Evolutionary conservation across 1,140 invertebrate genomes (phyloP), one percentile per base, ranked within the genome.

Genomic region (Tachypleus tridentatus): DNA sequence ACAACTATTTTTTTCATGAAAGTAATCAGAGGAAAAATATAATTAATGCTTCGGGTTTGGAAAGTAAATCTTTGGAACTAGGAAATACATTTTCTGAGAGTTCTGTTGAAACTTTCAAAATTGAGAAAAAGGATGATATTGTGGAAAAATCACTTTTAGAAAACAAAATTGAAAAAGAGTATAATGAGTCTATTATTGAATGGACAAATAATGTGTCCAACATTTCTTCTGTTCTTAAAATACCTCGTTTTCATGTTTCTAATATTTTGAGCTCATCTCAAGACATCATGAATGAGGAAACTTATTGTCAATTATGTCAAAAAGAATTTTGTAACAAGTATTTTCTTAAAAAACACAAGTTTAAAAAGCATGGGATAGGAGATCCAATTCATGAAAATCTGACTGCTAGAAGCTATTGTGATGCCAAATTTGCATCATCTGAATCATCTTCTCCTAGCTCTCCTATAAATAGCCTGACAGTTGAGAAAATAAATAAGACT

Each of bases 261-360:
- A 29, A 29, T 29, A 29, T 29, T 29, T 29, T 29, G 29, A 29
- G 29, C 29, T 29, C 65, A 54, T 48, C 57, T 8, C 51, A 59
- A 59, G 64, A 58, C n/a, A n/a, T 72, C n/a, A 57, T 71, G 29
- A 72, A 70, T 56, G 56, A 70, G 48, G 77, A 77, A 69, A 76
- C 78, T n/a, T 79, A 75, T 67, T 80, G 79, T 69, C 89, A 93
- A 72, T 81, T 93, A 56, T 99, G 97, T 80, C 97, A 98, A 79
- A 99, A 99, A 78, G 95, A 98, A 77, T 95, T 97, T 74, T 98
- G 96, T 80, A 99, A 99, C 80, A 98, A 99, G 77, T 99, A 99
- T 78, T 99, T 99, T 76, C 80, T 99, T 4, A 97, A 98, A 78
- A 98, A 95, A 52, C 92, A 95, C 80, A 92, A 92, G 75, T 91